Evolutionary conservation across 2,113 vertebrate species (phyloP), one percentile per base, ranked within the genome.

Genomic region (Alectura lathami): DNA sequence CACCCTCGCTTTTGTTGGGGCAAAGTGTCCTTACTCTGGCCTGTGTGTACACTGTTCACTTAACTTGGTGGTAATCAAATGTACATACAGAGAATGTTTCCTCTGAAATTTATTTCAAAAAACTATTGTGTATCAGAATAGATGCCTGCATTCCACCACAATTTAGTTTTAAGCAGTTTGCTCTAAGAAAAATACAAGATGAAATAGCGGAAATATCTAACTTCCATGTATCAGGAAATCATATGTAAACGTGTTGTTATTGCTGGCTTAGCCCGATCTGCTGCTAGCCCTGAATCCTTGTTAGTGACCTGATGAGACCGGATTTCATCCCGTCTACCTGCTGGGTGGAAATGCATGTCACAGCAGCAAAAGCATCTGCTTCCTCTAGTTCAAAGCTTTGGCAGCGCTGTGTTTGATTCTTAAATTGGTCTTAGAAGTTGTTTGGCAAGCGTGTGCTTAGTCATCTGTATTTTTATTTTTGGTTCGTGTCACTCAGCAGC

Each of bases 321-420:
- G 95, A 96, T 97, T 94, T 94, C 91, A 88, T 77, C 89, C 75
- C 3, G 3, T 96, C 88, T 97, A 96, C 96, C 96, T 97, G 96
- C 95, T 97, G 96, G 77, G 97, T 93, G 87, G 95, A 96, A 97
- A 97, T 92, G 93, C 95, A 97, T 94, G 92, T 96, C 95, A 83
- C 95, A 96, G 94, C 91, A 93, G 89, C 97, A 93, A 90, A 96
- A 85, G 96, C 94, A 95, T 96, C 88, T 97, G 96, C 93, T 97
- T 97, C 95, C 97, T 97, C 80, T 83, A 96, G 89, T 96, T 96
- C 96, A 97, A 97, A 97, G 96, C 94, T 95, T 88, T 91, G 91
- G 88, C 94, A 88, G n/a, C 64, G 83, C 32, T 76, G 83, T 62
- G 91, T 85, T 96, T 96, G 77, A 93, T 93, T 95, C 96, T 96